Conservation (phyloP, 1,140 invertebrate genomes). For the Drosophila sproati region DNA sequence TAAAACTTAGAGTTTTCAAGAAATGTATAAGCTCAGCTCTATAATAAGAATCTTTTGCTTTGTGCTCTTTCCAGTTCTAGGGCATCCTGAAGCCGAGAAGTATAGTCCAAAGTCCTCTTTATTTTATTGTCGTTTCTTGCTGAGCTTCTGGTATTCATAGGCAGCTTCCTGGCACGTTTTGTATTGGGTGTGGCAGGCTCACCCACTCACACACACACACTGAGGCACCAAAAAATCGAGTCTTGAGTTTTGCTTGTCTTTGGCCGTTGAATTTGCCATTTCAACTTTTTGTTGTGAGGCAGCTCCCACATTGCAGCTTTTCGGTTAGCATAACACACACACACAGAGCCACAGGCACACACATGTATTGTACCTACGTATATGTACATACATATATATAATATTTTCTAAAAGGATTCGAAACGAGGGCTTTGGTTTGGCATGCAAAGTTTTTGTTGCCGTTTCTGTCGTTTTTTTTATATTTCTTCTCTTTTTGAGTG, state of each 20-base stretch:
- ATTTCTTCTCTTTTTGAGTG: conserved; percentile 52
- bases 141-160: conserved; percentile 55
- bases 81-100: not conserved
- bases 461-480: conserved; percentile 10
- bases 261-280: conserved; percentile 67
- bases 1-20: too few species aligned
- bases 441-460: conserved; percentile 64
- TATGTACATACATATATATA: conserved; percentile 1
- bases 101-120: not conserved
- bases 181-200: conserved; percentile 61
- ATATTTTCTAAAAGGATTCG: conserved; percentile 68
- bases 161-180: conserved; percentile 64
- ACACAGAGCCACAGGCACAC: too few species aligned
- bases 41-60: too few species aligned
- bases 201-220: conserved; percentile 31
- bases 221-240: conserved; percentile 34
- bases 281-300: conserved; percentile 60
- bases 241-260: conserved; percentile 66
- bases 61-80: not conserved
- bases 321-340: conserved; percentile 26
- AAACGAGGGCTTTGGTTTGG: conserved; percentile 63
- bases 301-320: conserved; percentile 28
- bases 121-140: conserved; percentile 47
- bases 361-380: not conserved
- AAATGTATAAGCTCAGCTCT: too few species aligned